Evolutionary conservation across 2,113 vertebrate genomes (phyloP).

Genomic region (Malaclemys terrapin): DNA sequence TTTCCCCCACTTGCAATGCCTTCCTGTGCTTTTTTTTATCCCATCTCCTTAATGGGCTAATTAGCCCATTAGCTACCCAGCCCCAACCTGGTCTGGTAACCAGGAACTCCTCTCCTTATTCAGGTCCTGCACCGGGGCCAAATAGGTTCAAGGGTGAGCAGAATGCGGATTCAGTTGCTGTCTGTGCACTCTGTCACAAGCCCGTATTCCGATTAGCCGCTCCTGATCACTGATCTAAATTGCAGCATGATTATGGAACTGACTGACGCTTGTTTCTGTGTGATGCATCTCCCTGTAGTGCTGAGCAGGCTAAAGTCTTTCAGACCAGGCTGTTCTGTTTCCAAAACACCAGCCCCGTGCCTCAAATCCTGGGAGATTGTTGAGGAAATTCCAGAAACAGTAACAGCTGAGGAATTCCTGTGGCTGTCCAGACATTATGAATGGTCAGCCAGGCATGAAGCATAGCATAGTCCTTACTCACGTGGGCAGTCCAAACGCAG

Average conservation of each 20-base stretch:
- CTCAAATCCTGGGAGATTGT: neutral
- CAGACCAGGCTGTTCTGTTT: accelerated
- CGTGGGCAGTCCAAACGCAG: neutral
- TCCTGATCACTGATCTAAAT: neutral
- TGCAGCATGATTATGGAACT: accelerated
- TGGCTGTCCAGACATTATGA: neutral
- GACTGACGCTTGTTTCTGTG: neutral
- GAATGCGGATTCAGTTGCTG: neutral
- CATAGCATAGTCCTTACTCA: neutral
- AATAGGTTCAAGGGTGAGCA: neutral
- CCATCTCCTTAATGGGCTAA: neutral
- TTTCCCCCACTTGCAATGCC: neutral
- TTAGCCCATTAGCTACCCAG: neutral
- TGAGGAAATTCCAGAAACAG: slow-evolving; percentile 48
- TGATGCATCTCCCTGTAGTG: neutral
- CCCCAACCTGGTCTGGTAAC: neutral
- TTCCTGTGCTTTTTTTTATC: neutral
- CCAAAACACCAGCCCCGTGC: neutral
- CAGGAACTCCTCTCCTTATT: neutral
- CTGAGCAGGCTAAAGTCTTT: neutral
- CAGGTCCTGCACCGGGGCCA: neutral
- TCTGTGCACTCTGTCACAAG: neutral
- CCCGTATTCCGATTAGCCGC: neutral
- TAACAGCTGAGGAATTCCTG: slow-evolving; percentile 47
- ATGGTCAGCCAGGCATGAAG: neutral